phyloP scores from a whole-genome alignment of 1,140 invertebrate genomes.

The Cherax quadricarinatus region DNA sequence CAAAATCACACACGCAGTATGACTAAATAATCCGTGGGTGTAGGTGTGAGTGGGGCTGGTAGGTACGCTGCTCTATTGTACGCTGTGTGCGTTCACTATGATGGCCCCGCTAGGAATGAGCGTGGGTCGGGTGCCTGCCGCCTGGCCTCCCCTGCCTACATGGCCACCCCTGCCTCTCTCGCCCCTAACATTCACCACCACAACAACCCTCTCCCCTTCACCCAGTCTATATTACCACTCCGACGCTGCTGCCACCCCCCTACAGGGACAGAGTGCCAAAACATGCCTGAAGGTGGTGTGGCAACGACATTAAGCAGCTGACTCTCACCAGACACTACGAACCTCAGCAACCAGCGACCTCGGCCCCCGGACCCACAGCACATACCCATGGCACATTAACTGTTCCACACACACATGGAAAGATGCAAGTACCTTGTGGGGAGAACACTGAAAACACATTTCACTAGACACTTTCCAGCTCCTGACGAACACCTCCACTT shows the following conservation, averaged over 20 bases:
- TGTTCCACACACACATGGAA: no score
- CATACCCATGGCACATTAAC: background rate
- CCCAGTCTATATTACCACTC: background rate
- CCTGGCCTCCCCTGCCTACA: background rate
- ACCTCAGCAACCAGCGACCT: conserved; percentile 11
- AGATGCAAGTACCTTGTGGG: no score
- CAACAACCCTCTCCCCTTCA: background rate
- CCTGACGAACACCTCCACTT: no score
- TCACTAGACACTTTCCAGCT: no score
- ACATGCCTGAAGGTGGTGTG: background rate
- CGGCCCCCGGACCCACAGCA: background rate
- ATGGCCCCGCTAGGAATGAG: conserved; percentile 41
- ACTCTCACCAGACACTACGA: background rate
- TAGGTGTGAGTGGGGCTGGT: conserved; percentile 12
- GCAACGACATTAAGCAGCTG: conserved; percentile 15
- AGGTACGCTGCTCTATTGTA: background rate
- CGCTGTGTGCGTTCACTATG: conserved; percentile 40
- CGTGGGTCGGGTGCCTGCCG: conserved; percentile 16
- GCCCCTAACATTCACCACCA: background rate
- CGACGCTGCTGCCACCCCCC: no score
- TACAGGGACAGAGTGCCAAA: background rate
- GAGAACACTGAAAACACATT: no score
- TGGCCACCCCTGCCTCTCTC: background rate
- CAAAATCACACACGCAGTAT: background rate
- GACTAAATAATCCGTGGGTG: background rate